Evolutionary conservation across 2,797 vertebrate species (phyloP).

Genomic region (Pantherophis vulpinus): DNA sequence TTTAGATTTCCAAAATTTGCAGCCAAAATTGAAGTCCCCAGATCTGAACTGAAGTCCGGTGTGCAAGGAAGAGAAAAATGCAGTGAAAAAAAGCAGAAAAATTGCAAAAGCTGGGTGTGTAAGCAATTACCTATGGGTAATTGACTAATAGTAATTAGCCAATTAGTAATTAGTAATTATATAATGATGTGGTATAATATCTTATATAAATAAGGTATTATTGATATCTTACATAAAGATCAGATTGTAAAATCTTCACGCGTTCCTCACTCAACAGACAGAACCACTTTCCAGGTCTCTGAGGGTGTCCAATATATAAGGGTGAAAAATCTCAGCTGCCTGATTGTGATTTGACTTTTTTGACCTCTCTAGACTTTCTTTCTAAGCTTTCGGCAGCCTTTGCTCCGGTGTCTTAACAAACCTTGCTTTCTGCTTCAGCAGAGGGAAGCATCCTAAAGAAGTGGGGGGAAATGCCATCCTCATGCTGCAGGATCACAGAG

Average conservation of each 20-base stretch:
- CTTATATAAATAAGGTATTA: neutral
- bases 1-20: neutral
- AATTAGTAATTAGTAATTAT: neutral
- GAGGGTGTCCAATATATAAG: neutral
- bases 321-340: neutral
- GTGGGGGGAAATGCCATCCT: neutral
- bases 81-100: neutral
- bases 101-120: neutral
- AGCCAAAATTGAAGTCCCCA: neutral
- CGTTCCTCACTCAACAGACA: neutral
- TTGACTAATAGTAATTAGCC: neutral
- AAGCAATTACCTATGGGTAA: neutral
- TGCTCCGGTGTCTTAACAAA: neutral
- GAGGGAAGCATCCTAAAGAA: neutral
- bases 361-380: neutral
- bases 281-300: neutral
- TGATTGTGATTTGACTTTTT: neutral
- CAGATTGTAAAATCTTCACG: neutral
- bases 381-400: neutral
- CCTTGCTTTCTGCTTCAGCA: neutral
- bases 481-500: neutral
- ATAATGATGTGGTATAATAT: neutral
- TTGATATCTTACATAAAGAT: neutral
- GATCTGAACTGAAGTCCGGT: neutral
- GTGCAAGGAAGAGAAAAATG: neutral